A percentile compares a stretch with the other conserved stretches of the same genome.
Evolutionary conservation across 2,888 invertebrate genomes (phyloP).

Genomic region (Dryadula phaetusa): DNA sequence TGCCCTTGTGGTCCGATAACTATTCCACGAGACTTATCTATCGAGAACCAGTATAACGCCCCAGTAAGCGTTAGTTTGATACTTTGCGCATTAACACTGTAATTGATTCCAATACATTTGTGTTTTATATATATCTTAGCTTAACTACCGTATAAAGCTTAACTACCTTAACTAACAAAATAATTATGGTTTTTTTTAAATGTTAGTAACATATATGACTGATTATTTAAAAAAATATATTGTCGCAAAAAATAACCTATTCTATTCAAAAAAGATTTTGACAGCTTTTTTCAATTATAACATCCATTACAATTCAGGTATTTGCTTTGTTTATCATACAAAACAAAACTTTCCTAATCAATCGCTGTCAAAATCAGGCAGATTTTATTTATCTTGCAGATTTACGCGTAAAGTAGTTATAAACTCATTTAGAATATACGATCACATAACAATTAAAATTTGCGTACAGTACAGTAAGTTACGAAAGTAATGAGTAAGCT

Average conservation of each 20-base stretch:
- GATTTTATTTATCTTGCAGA: constrained; percentile 15
- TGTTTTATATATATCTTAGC: too few relatives aligned
- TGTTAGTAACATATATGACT: too few relatives aligned
- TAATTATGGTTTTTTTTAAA: too few relatives aligned
- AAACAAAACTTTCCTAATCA: constrained; percentile 21
- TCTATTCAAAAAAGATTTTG: background rate
- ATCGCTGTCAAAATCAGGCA: constrained; percentile 25
- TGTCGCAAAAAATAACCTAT: background rate
- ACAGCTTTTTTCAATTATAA: background rate
- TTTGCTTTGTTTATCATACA: constrained; percentile 14
- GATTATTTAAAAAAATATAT: background rate
- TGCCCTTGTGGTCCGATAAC: constrained; percentile 76
- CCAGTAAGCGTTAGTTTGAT: constrained; percentile 62
- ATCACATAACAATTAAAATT: constrained; percentile 22
- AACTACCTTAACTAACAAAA: too few relatives aligned
- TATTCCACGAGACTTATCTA: constrained; percentile 72
- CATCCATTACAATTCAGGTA: constrained; percentile 11
- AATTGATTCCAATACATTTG: constrained; percentile 26
- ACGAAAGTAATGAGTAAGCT: background rate
- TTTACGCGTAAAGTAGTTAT: constrained; percentile 12
- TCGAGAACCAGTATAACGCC: constrained; percentile 66
- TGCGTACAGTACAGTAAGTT: background rate
- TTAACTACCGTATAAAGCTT: too few relatives aligned
- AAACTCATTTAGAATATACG: constrained; percentile 15
- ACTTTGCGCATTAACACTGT: constrained; percentile 39